Evolutionary conservation across 1,140 invertebrate species (phyloP), one percentile per base, ranked within the genome.

Genomic region (Pissodes strobi): DNA sequence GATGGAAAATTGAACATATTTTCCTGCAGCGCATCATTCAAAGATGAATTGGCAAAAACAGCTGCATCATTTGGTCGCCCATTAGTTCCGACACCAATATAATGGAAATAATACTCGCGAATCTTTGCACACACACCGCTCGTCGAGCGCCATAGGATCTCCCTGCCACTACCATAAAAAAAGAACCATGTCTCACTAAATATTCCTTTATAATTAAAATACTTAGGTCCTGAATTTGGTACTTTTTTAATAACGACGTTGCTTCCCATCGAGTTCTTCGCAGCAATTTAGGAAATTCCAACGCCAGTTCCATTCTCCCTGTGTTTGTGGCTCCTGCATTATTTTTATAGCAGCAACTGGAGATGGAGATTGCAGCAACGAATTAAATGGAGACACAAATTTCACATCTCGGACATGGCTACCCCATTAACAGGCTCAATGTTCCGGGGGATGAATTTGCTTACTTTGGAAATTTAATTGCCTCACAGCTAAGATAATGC

Each of bases 261-360:
- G 79, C 59, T 80, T 82, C n/a, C 79, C 78, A 69, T 81, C 79
- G 9, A 82, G 65, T n/a, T 76, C 74, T 8, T 79, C 79, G 27
- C 76, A 61, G 55, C 79, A 81, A 66, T 78, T 71, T 18, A 78
- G 80, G 60, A 81, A 79, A 68, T 64, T 63, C 66, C 52, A 68
- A 12, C 34, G 4, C 37, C n/a, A n/a, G n/a, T n/a, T 57, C 61
- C 65, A 69, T 21, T 64, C 53, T 51, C 51, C 58, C 21, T 53
- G 38, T 53, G 18, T 67, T 64, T 64, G 48, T 64, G 59, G 64
- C 27, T 67, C 61, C 49, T 52, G 27, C 13, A 52, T n/a, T n/a
- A n/a, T n/a, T n/a, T n/a, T n/a, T n/a, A n/a, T n/a, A n/a, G n/a
- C n/a, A n/a, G n/a, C n/a, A n/a, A n/a, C n/a, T n/a, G n/a, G n/a